phyloP scores from a whole-genome alignment of 2,113 vertebrate genomes.

The Amblyornis subalaris region DNA sequence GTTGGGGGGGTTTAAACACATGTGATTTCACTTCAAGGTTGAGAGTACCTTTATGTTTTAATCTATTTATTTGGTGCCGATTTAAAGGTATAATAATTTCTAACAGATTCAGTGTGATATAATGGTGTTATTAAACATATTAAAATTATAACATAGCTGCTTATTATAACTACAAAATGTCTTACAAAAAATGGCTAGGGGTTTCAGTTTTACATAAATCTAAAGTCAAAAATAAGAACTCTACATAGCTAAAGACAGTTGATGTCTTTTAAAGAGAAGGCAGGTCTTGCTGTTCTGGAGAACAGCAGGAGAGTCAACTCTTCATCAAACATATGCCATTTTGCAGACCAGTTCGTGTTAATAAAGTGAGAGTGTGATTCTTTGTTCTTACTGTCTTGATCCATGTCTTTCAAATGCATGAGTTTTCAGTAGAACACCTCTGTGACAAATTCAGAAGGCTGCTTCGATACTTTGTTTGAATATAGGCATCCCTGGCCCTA shows the following conservation, averaged over 20 bases:
- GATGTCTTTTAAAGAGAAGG: neutral
- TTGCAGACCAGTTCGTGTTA: neutral
- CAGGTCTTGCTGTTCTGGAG: neutral
- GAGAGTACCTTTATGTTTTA: neutral
- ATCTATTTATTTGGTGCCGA: neutral
- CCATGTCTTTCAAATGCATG: neutral
- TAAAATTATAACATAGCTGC: neutral
- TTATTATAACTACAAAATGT: neutral
- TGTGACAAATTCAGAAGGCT: neutral
- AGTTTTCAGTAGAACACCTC: neutral
- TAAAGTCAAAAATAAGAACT: neutral
- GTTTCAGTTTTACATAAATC: neutral
- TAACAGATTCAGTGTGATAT: neutral
- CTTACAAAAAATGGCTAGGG: neutral
- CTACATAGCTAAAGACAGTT: neutral
- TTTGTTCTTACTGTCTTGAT: neutral
- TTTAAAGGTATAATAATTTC: neutral
- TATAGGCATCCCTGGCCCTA: neutral
- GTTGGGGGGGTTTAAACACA: neutral
- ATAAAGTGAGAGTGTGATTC: neutral
- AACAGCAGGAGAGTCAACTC: neutral
- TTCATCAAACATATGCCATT: neutral
- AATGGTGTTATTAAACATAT: neutral
- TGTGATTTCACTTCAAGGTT: neutral
- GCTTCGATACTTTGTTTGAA: neutral